A percentile compares a stretch with the other conserved stretches of the same genome.
Conservation (phyloP, 2,113 vertebrate genomes). For the Amazona guildingii region DNA sequence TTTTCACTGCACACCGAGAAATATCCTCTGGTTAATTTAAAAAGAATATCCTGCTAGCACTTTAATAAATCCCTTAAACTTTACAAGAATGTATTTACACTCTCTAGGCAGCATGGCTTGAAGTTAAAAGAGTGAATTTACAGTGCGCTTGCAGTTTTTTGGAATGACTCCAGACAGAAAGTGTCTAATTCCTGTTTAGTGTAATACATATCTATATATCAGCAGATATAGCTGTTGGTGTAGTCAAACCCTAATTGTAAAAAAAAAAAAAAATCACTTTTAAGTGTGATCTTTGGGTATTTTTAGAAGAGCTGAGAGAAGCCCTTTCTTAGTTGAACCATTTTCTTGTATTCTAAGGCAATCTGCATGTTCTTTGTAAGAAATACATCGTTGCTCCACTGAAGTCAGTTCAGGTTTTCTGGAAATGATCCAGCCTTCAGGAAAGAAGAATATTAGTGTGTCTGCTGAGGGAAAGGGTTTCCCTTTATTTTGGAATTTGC, state of each 20-base stretch:
- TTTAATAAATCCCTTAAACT: conserved; percentile 8
- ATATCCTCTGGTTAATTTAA: background rate
- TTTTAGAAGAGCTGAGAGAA: conserved; percentile 13
- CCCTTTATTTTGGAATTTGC: background rate
- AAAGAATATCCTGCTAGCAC: background rate
- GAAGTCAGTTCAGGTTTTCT: conserved; percentile 47
- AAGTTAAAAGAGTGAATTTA: background rate
- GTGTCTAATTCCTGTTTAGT: background rate
- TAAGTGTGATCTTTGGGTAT: background rate
- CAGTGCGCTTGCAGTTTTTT: background rate
- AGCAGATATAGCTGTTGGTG: background rate
- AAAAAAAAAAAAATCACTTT: background rate
- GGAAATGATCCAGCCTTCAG: conserved; percentile 46
- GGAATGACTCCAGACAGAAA: background rate
- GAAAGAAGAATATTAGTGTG: conserved; percentile 54
- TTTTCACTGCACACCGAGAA: background rate
- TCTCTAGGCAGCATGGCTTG: background rate
- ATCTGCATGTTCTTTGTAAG: background rate
- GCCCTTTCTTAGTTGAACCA: background rate
- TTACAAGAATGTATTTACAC: background rate
- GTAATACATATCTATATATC: background rate
- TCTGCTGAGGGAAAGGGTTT: conserved; percentile 17
- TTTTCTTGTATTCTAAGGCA: conserved; percentile 9
- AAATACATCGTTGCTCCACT: background rate
- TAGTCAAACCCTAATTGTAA: conserved; percentile 9